Evolutionary conservation across 2,888 invertebrate genomes (phyloP), one percentile per base, ranked within the genome.

Genomic region (Chydorus sphaericus): DNA sequence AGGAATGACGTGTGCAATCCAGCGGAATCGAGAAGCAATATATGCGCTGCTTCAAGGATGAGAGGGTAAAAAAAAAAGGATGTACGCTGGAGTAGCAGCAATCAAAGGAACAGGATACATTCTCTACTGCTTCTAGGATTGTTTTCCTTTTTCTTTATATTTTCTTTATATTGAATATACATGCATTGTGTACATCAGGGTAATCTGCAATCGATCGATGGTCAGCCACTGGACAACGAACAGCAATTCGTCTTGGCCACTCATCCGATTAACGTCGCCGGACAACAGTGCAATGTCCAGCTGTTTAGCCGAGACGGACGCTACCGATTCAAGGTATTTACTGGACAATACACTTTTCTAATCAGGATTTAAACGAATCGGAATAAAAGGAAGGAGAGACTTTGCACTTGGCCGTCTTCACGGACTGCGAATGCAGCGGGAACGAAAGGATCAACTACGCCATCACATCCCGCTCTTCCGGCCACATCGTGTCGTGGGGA

Each of bases 151-250:
- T 44, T 7, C 44, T 5, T 44, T n/a, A 8, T 20, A 29, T 16
- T 18, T 36, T 10, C 36, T 52, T 52, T 1, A n/a, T 14, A 36
- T 36, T 2, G 31, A 4, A 36, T 31, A 33, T 48, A 26, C n/a
- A n/a, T n/a, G n/a, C n/a, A n/a, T n/a, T n/a, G n/a, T n/a, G n/a
- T n/a, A n/a, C n/a, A n/a, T n/a, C 49, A 55, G 55, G 55, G 38
- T 11, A 36, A 31, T 18, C 48, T 55, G 55, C 33, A 55, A 48
- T 48, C 55, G 31, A 49, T 55, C n/a, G 55, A 55, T 33, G 54
- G 55, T 14, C 48, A 55, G 31, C 20, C 48, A 28, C 33, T 55
- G 49, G 55, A 55, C 20, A 49, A 37, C 18, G n/a, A n/a, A n/a
- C n/a, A n/a, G n/a, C 37, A 49, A 49, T 55, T 55, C 36, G 49